phyloP scores from a whole-genome alignment of 1,140 invertebrate species.

The Brachionus angularis region DNA sequence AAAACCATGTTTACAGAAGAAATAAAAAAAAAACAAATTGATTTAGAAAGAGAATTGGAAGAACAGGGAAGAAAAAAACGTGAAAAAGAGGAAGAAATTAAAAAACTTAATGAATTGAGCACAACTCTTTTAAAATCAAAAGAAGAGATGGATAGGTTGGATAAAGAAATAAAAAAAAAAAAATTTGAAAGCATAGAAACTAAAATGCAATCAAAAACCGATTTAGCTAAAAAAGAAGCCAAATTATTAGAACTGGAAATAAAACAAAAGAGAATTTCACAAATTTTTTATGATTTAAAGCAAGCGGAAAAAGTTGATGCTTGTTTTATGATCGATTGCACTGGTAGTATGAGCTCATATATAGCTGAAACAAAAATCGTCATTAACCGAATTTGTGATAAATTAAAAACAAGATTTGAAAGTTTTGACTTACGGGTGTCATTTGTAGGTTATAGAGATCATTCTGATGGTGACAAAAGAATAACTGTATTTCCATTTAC shows the following conservation, averaged over 20 bases:
- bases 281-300: slow-evolving; percentile 1
- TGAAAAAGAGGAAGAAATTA: too few relatives aligned
- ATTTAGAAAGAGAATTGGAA: too few relatives aligned
- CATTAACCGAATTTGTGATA: not conserved
- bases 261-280: not conserved
- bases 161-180: slow-evolving; percentile 2
- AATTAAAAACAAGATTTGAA: not conserved
- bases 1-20: too few relatives aligned
- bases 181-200: not conserved
- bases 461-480: not conserved
- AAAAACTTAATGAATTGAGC: too few relatives aligned
- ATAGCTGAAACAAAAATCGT: slow-evolving; percentile 1
- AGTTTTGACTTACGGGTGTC: not conserved
- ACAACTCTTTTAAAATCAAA: not conserved
- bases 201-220: not conserved
- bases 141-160: not conserved
- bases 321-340: slow-evolving; percentile 23
- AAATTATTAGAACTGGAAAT: not conserved
- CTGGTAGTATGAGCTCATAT: slow-evolving; percentile 14
- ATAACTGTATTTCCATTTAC: slow-evolving; percentile 16
- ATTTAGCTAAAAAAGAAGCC: not conserved
- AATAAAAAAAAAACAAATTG: too few relatives aligned
- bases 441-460: slow-evolving; percentile 10
- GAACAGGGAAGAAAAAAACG: too few relatives aligned
- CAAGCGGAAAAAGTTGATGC: slow-evolving; percentile 27